These are phyloP conservation scores for Hydrotaea diabolus DNA, from an alignment of 2,888 invertebrate species.

Conservation along the genomic window DNA sequence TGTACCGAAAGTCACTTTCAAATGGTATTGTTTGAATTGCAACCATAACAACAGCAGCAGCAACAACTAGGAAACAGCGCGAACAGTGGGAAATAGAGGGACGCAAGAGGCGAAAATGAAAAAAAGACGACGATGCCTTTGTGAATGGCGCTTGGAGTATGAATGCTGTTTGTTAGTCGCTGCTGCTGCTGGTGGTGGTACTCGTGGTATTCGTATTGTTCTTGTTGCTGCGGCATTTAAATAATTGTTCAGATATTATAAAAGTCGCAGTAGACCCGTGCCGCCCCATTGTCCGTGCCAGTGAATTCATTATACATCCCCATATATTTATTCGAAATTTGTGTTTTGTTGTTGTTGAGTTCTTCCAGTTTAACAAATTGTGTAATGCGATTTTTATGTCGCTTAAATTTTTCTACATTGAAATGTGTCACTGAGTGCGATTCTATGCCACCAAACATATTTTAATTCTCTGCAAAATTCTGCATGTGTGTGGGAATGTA, in stretches of 20 bases:
- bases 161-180: background rate
- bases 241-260: constrained; percentile 20
- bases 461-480: background rate
- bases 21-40: constrained; percentile 46
- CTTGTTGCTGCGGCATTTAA: constrained; percentile 19
- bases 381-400: constrained; percentile 22
- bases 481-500: too few species aligned
- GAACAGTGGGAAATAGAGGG: background rate
- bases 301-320: background rate
- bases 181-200: background rate
- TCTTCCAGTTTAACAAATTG: constrained; percentile 12
- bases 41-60: constrained; percentile 29
- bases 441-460: background rate
- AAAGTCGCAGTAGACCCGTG: background rate
- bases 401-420: background rate
- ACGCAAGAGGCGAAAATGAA: background rate
- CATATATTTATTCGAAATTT: background rate
- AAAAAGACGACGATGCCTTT: background rate
- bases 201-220: background rate
- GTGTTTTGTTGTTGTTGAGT: background rate
- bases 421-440: background rate
- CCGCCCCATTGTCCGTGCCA: background rate
- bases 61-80: background rate
- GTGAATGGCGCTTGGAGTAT: background rate
- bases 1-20: constrained; percentile 52